These are phyloP conservation scores for Eumerus sabulonum DNA, from an alignment of 2,888 invertebrate species.

Conservation along the genomic window DNA sequence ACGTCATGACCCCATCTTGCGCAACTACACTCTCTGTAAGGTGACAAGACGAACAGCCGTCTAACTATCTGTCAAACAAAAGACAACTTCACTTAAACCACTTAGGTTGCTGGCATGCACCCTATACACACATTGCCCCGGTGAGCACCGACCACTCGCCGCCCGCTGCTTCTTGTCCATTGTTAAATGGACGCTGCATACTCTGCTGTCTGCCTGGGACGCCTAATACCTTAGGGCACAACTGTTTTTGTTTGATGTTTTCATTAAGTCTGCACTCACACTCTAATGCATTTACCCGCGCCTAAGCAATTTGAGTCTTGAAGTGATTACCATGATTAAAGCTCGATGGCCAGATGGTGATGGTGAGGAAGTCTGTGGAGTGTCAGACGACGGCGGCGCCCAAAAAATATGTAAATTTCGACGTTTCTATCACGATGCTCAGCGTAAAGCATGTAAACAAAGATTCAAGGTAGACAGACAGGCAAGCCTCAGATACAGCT, in stretches of 20 bases:
- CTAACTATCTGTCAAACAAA: slow-evolving; percentile 44
- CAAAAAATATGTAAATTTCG: slow-evolving; percentile 26
- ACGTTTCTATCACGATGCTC: not conserved
- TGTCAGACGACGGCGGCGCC: not conserved
- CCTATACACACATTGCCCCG: slow-evolving; percentile 6
- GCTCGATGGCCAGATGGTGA: not conserved
- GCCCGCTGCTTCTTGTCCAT: not conserved
- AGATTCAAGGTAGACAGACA: slow-evolving; percentile 2
- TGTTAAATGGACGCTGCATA: no score
- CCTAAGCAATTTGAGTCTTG: slow-evolving; percentile 43
- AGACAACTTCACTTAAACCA: slow-evolving; percentile 47
- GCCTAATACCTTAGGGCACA: slow-evolving; percentile 33
- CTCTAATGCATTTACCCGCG: slow-evolving; percentile 49
- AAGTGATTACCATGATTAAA: slow-evolving; percentile 50
- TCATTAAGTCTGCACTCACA: slow-evolving; percentile 50
- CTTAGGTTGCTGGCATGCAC: slow-evolving; percentile 35
- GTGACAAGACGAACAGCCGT: no score
- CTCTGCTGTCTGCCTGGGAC: no score
- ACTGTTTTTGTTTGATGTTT: slow-evolving; percentile 55
- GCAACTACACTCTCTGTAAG: no score
- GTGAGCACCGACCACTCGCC: not conserved
- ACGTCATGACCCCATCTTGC: no score
- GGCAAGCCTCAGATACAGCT: no score
- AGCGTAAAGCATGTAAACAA: slow-evolving; percentile 12
- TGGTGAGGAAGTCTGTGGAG: not conserved